Evolutionary conservation across 2,888 invertebrate species (phyloP), one percentile per base, ranked within the genome.

Genomic region (Tanaodytes sp.): DNA sequence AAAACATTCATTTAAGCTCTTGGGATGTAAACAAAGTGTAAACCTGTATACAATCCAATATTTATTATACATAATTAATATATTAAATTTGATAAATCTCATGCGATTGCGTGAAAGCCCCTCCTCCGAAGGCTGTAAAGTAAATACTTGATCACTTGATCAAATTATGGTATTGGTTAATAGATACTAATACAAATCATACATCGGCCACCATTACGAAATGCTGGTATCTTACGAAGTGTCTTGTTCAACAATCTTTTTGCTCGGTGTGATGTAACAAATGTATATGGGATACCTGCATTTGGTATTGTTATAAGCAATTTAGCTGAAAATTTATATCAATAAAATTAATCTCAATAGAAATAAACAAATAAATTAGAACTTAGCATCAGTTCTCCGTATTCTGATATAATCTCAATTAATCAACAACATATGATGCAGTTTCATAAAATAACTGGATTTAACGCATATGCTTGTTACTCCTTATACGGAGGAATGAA

Each of bases 41-140:
- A 62, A 67, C 73, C 73, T 74, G 73, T 76, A 61, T 67, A 75
- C 76, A 62, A 63, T 63, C 62, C 66, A 71, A 57, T 59, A 71
- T 63, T 67, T 49, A 64, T 64, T 71, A 77, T 73, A 72, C 75
- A 73, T 75, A 73, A 71, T 74, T 67, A 76, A 76, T 76, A 76
- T 72, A 72, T 73, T 78, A 77, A 77, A 74, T 72, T 70, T 68
- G 72, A 73, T 69, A 73, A 75, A 75, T 80, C 73, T 64, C 82
- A 82, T 82, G 81, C 81, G 73, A 72, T 80, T 77, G 79, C 78
- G 75, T 78, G 76, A 79, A 84, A 82, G 82, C 84, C 82, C 84
- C 83, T 82, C 77, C 83, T 83, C 83, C 82, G 84, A 70, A 63
- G 79, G 82, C 82, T 83, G 82, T 81, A 83, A 79, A 82, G 81